Evolutionary conservation across 2,113 vertebrate genomes (phyloP).

Genomic region (Aplodontia rufa): DNA sequence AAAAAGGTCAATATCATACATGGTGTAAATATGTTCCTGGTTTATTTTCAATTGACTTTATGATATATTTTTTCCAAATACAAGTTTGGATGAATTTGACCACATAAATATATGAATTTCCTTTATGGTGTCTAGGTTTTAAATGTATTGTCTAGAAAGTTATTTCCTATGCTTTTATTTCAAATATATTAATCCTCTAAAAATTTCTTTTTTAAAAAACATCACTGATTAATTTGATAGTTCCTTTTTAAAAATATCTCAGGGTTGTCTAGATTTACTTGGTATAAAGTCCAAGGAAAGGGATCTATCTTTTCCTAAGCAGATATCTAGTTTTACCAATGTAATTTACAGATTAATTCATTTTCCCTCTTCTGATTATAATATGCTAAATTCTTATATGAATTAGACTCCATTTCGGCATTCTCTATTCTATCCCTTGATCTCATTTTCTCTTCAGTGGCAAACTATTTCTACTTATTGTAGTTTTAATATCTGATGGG

Average conservation of each 20-base stretch:
- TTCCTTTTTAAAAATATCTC: constrained; percentile 27
- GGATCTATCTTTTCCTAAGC: constrained; percentile 24
- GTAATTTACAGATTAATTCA: constrained; percentile 54
- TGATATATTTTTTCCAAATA: background rate
- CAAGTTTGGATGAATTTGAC: background rate
- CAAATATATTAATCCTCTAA: constrained; percentile 40
- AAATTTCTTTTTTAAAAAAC: background rate
- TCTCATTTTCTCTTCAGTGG: constrained; percentile 30
- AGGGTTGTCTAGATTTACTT: constrained; percentile 49
- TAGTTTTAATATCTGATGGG: constrained; percentile 29
- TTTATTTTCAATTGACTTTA: background rate
- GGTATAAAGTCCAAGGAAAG: background rate
- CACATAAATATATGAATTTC: constrained; percentile 43
- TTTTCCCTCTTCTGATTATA: constrained; percentile 58
- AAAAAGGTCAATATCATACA: background rate
- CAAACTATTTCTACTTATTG: constrained; percentile 50
- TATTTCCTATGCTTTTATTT: constrained; percentile 36
- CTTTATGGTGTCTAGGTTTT: constrained; percentile 22
- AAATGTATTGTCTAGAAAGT: constrained; percentile 1
- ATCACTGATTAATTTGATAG: background rate
- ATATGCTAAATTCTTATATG: constrained; percentile 48
- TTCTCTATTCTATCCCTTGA: constrained; percentile 42
- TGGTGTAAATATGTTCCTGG: background rate
- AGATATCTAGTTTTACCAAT: constrained; percentile 9
- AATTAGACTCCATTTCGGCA: constrained; percentile 45